A percentile compares a stretch with the other conserved stretches of the same genome.
Evolutionary conservation across 2,888 invertebrate species (phyloP).

Genomic region (Monoplex corrugatus): DNA sequence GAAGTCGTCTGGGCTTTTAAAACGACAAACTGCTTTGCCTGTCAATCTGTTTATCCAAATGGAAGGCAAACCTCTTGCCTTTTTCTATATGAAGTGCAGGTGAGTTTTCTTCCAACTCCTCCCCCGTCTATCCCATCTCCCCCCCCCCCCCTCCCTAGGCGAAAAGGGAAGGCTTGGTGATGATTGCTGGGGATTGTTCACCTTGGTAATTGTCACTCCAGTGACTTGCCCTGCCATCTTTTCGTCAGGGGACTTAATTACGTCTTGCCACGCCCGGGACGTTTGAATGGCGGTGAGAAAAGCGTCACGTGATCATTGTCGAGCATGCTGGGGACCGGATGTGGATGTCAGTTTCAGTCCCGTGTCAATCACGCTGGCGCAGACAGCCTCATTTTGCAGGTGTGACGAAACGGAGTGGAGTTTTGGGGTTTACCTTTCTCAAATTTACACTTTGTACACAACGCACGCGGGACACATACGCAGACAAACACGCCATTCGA

Average conservation of each 20-base stretch:
- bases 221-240: not conserved
- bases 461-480: too few species aligned
- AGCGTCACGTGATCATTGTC: not conserved
- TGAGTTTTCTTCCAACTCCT: too few species aligned
- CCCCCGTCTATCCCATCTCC: not conserved
- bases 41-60: not conserved
- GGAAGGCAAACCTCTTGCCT: not conserved
- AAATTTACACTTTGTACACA: too few species aligned
- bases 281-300: not conserved
- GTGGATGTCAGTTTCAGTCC: not conserved
- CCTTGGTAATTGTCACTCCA: not conserved
- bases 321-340: not conserved
- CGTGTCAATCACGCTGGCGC: not conserved
- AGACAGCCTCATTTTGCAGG: not conserved
- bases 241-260: not conserved
- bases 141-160: not conserved
- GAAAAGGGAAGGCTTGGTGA: constrained; percentile 1
- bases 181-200: too few species aligned
- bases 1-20: too few species aligned
- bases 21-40: not conserved
- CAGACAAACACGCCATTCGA: too few species aligned
- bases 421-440: too few species aligned
- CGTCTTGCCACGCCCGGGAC: not conserved
- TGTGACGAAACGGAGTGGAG: too few species aligned
- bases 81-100: not conserved